A percentile compares a stretch with the other conserved stretches of the same genome.
Evolutionary conservation across 1,140 invertebrate genomes (phyloP).

Genomic region (Diprion similis): DNA sequence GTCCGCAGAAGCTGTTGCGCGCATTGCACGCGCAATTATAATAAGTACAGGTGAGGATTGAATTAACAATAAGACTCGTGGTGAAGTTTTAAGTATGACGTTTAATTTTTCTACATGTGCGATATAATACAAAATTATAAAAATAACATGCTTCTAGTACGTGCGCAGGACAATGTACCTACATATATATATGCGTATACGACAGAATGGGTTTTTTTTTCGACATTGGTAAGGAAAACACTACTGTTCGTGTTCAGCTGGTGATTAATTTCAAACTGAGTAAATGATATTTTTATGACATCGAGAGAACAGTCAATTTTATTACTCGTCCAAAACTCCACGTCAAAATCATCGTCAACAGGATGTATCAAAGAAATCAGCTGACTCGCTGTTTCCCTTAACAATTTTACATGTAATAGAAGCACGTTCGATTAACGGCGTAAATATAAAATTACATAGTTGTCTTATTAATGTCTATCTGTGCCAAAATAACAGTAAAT

Average conservation of each 20-base stretch:
- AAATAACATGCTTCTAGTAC: not conserved
- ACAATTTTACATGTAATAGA: no score
- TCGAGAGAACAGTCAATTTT: no score
- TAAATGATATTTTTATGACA: no score
- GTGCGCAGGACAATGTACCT: not conserved
- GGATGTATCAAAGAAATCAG: no score
- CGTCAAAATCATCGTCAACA: no score
- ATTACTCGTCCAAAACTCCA: no score
- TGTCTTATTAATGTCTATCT: not conserved
- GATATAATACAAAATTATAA: slow-evolving; percentile 1
- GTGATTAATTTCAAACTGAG: no score
- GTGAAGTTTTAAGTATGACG: not conserved
- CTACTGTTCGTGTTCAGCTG: no score
- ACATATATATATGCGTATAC: not conserved
- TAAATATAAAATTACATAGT: not conserved
- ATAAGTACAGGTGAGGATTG: not conserved
- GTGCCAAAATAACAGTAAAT: not conserved
- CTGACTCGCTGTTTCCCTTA: no score
- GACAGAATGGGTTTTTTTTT: not conserved
- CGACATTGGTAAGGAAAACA: no score
- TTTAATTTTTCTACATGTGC: not conserved
- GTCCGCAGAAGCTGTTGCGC: not conserved
- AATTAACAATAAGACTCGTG: not conserved
- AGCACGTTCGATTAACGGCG: no score
- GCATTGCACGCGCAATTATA: not conserved